Evolutionary conservation across 2,888 invertebrate genomes (phyloP).

Genomic region (Aleiodes alternator): DNA sequence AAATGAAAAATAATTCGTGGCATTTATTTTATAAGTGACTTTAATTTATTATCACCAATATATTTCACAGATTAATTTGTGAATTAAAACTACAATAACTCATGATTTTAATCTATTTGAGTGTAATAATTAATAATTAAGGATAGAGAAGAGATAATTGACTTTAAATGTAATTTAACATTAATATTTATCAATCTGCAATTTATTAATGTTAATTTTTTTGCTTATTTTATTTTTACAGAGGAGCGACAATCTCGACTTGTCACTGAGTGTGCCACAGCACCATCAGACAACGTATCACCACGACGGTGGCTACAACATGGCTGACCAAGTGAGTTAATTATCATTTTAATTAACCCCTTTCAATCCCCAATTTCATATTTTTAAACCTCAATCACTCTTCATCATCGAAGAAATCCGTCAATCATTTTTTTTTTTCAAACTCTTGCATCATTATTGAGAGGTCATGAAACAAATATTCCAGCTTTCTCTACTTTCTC

Average conservation of each 20-base stretch:
- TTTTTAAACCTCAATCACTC: background rate
- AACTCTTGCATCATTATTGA: background rate
- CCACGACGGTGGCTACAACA: conserved; percentile 83
- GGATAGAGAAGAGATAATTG: too few species aligned
- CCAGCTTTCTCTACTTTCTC: too few species aligned
- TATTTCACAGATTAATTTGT: too few species aligned
- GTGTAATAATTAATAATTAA: too few species aligned
- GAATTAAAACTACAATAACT: too few species aligned
- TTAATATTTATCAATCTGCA: too few species aligned
- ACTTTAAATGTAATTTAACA: too few species aligned
- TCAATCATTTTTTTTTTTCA: conserved; percentile 31
- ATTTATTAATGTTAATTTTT: conserved; percentile 21
- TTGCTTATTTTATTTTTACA: conserved; percentile 77
- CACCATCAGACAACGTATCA: conserved; percentile 77
- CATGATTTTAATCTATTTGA: too few species aligned
- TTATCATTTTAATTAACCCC: background rate
- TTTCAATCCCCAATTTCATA: conserved; percentile 31
- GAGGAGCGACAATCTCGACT: conserved; percentile 86
- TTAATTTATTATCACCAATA: too few species aligned
- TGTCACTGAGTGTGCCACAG: conserved; percentile 83
- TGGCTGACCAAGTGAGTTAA: conserved; percentile 84
- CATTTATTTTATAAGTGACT: too few species aligned
- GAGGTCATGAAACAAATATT: too few species aligned
- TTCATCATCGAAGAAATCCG: conserved; percentile 27
- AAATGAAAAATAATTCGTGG: too few species aligned